Conservation (phyloP, 2,113 vertebrate species). For the Oxyruncus cristatus region DNA sequence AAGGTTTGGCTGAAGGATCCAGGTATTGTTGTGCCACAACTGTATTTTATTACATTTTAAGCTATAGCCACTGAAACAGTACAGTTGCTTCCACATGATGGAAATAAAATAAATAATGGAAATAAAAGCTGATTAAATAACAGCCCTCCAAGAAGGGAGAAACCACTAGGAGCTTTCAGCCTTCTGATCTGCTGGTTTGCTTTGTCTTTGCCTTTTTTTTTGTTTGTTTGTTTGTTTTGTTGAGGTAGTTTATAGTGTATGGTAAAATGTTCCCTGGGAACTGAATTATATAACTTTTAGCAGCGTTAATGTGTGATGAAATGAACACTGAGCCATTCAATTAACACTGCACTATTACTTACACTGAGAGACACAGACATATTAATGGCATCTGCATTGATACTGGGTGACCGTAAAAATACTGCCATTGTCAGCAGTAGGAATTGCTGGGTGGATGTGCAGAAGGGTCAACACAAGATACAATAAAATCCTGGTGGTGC, state of each 20-base stretch:
- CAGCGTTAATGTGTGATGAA: not conserved
- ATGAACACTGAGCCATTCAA: constrained; percentile 3
- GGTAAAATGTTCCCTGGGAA: constrained; percentile 4
- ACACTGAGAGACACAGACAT: not conserved
- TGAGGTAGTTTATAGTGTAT: not conserved
- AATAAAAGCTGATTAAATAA: constrained; percentile 64
- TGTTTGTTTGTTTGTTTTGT: not conserved
- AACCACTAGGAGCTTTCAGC: not conserved
- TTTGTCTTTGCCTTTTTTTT: constrained; percentile 6
- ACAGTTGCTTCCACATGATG: not conserved
- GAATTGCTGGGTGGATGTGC: not conserved
- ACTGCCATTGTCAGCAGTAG: not conserved
- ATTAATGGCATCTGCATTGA: not conserved
- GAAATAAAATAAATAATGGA: constrained; percentile 52
- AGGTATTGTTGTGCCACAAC: not conserved
- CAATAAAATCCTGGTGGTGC: not conserved
- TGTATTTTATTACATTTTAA: not conserved
- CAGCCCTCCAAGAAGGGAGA: not conserved
- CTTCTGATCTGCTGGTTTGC: constrained; percentile 10
- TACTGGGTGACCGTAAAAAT: not conserved
- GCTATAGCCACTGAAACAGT: not conserved
- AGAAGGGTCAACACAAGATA: accelerated
- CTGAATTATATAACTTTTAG: not conserved
- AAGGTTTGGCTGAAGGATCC: not conserved
- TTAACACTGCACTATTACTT: not conserved